Conservation (phyloP, 2,888 invertebrate species). For the Graphium colonna region DNA sequence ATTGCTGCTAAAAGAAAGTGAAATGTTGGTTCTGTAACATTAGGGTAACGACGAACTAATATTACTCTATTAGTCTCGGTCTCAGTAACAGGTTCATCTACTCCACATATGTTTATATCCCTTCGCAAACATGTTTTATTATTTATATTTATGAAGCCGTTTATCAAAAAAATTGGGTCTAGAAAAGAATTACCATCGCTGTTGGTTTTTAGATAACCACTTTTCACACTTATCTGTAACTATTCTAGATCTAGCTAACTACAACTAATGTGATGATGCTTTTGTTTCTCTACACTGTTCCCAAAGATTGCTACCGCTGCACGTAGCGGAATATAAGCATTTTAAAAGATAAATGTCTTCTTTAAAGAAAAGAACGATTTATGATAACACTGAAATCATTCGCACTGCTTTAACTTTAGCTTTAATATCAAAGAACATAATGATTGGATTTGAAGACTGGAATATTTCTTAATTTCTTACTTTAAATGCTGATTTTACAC, state of each 20-base stretch:
- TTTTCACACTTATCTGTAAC: constrained; percentile 14
- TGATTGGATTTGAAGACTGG: constrained; percentile 12
- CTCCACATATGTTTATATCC: constrained; percentile 25
- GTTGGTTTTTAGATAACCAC: constrained; percentile 10
- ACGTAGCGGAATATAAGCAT: not conserved
- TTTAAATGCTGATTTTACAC: not conserved
- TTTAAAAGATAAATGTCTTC: constrained; percentile 1
- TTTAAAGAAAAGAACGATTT: not conserved
- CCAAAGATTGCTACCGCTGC: constrained; percentile 1
- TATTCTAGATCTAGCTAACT: not conserved
- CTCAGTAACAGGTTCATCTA: constrained; percentile 19
- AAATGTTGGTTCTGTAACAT: constrained; percentile 21
- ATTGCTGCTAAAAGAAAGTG: constrained; percentile 17
- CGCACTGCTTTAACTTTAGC: constrained; percentile 4
- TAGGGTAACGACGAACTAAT: constrained; percentile 16
- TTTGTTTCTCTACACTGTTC: not conserved
- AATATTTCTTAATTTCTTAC: constrained; percentile 6
- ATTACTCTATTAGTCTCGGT: constrained; percentile 14
- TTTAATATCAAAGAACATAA: constrained; percentile 10
- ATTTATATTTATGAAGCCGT: constrained; percentile 19
- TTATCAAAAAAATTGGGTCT: constrained; percentile 21
- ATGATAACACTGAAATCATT: not conserved
- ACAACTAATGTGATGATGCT: constrained; percentile 14
- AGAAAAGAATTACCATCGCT: constrained; percentile 7
- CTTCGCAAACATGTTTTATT: constrained; percentile 16